A percentile compares a stretch with the other conserved stretches of the same genome.
Conservation (phyloP, 37 sponge, comb jelly and placozoan species). For the Dysidea cf. avara region DNA sequence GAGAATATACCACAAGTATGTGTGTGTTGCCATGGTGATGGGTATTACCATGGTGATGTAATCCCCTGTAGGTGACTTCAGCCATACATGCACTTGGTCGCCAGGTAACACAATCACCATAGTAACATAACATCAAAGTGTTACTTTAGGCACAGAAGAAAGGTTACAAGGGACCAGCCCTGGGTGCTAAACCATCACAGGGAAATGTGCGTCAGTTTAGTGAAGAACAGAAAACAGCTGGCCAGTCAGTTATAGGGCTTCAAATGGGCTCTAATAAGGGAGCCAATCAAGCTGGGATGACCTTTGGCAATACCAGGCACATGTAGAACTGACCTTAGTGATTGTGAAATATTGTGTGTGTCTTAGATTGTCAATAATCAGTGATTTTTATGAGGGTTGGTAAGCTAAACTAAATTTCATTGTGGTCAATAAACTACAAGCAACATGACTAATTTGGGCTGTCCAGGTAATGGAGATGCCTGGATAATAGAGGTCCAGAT, state of each 20-base stretch:
- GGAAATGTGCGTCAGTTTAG: slow-evolving; percentile 67
- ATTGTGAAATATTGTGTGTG: no score
- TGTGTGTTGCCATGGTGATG: not conserved
- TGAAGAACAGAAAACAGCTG: slow-evolving; percentile 75
- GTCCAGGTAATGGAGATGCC: no score
- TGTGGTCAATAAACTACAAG: no score
- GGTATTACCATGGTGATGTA: not conserved
- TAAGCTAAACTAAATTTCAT: no score
- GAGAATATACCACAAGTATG: slow-evolving; percentile 91
- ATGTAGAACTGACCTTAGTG: no score
- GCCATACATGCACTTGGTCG: slow-evolving; percentile 68
- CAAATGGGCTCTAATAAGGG: slow-evolving; percentile 95
- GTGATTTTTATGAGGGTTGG: no score
- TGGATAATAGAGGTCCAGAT: no score
- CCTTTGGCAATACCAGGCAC: no score
- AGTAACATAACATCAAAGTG: no score
- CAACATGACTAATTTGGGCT: no score
- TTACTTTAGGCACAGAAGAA: slow-evolving; percentile 56
- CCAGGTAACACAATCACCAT: slow-evolving; percentile 54
- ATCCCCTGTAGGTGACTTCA: slow-evolving; percentile 63
- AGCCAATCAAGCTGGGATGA: slow-evolving; percentile 86
- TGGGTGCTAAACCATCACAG: slow-evolving; percentile 81
- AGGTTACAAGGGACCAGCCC: slow-evolving; percentile 54
- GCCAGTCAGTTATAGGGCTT: slow-evolving; percentile 80
- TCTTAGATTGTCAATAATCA: no score